Conservation (phyloP, 2,888 invertebrate species). For the Neocrepidodera transversa region DNA sequence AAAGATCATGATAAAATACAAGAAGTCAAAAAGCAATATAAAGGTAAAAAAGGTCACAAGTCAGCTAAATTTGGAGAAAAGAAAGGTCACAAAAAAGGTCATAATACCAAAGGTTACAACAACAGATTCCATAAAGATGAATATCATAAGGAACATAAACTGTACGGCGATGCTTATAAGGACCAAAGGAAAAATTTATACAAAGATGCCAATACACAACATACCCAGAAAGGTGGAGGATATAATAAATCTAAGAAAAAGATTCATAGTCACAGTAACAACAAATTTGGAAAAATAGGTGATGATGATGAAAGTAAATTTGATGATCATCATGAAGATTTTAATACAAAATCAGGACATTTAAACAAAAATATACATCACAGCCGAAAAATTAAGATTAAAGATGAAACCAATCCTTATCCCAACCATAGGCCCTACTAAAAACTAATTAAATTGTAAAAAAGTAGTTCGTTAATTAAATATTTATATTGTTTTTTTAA, state of each 20-base stretch:
- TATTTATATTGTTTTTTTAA: no score
- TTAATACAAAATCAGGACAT: constrained; percentile 11
- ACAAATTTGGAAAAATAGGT: constrained; percentile 11
- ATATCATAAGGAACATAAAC: constrained; percentile 80
- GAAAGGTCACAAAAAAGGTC: constrained; percentile 79
- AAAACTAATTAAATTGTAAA: neutral
- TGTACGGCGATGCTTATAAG: constrained; percentile 47
- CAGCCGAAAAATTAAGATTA: neutral
- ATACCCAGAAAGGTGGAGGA: neutral
- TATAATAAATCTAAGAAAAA: constrained; percentile 1
- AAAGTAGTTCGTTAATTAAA: no score
- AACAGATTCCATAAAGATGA: constrained; percentile 82
- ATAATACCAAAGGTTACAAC: constrained; percentile 80
- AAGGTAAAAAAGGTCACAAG: constrained; percentile 71
- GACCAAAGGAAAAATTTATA: neutral
- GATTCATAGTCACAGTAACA: constrained; percentile 4
- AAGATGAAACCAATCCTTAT: neutral
- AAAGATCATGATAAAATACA: constrained; percentile 63
- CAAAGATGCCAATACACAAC: neutral
- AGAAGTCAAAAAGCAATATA: constrained; percentile 71
- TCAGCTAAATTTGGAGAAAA: constrained; percentile 76
- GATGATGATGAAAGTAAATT: constrained; percentile 16
- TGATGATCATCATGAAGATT: constrained; percentile 15
- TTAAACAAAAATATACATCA: constrained; percentile 2
- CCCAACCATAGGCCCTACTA: constrained; percentile 10